These are phyloP conservation scores for Biston stratarius DNA, from an alignment of 2,888 invertebrate genomes.

Conservation along the genomic window DNA sequence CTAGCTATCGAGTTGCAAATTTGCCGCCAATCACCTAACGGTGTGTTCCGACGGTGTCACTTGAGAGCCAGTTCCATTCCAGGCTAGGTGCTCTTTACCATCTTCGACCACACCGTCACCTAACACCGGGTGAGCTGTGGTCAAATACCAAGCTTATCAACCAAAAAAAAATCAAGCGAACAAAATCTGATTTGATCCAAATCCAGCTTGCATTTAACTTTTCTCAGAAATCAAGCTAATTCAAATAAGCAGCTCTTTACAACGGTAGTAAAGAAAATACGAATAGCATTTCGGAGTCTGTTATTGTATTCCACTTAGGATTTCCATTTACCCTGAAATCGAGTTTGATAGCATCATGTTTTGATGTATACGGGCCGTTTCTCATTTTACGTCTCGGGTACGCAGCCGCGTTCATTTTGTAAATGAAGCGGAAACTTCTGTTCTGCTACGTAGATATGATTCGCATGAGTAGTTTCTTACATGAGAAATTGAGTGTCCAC, in stretches of 20 bases:
- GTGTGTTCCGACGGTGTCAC: no score
- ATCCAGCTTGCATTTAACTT: no score
- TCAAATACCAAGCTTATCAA: no score
- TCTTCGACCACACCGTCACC: no score
- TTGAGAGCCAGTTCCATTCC: no score
- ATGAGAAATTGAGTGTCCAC: background rate
- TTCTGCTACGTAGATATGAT: conserved; percentile 26
- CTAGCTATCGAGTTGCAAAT: no score
- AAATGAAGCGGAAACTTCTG: conserved; percentile 44
- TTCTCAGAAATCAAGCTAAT: background rate
- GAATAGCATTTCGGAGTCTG: conserved; percentile 11
- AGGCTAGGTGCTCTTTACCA: no score
- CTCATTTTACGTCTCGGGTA: conserved; percentile 32
- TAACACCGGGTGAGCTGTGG: no score
- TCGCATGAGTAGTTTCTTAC: conserved; percentile 1
- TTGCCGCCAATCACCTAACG: no score
- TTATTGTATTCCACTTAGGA: conserved; percentile 28
- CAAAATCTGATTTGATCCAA: no score
- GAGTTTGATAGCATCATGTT: conserved; percentile 29
- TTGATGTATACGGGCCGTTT: conserved; percentile 36
- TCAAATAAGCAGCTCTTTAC: background rate
- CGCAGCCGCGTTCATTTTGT: conserved; percentile 31
- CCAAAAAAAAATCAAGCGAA: no score
- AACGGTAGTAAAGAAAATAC: background rate
- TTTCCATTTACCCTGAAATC: conserved; percentile 30